A percentile compares a stretch with the other conserved stretches of the same genome.
These are phyloP conservation scores for Hoplodrina blanda DNA, from an alignment of 2,888 invertebrate genomes.

Conservation along the genomic window DNA sequence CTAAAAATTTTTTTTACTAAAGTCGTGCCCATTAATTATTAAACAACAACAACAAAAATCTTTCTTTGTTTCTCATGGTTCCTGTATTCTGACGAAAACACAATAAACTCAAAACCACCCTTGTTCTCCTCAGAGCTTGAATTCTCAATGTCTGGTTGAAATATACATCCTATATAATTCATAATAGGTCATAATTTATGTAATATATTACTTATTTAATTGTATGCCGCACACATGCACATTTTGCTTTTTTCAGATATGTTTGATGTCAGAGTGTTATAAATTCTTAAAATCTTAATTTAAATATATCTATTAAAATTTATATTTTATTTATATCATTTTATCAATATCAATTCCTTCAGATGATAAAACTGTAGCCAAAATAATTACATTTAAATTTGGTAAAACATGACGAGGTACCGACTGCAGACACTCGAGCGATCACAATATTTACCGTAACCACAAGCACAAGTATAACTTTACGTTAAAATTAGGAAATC, in stretches of 20 bases:
- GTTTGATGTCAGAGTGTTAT: slow-evolving; percentile 54
- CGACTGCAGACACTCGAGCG: slow-evolving; percentile 30
- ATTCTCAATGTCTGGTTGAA: background rate
- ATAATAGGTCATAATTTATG: slow-evolving; percentile 18
- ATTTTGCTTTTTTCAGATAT: slow-evolving; percentile 59
- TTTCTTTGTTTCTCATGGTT: background rate
- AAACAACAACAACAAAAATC: background rate
- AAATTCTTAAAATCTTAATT: slow-evolving; percentile 51
- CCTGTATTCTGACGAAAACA: background rate
- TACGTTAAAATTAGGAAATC: slow-evolving; percentile 12
- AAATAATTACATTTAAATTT: slow-evolving; percentile 44
- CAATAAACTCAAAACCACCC: background rate
- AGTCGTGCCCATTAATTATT: background rate
- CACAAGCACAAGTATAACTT: background rate
- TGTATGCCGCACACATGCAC: slow-evolving; percentile 33
- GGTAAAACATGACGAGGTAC: slow-evolving; percentile 39
- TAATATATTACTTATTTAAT: slow-evolving; percentile 27
- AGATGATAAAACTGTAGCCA: slow-evolving; percentile 72
- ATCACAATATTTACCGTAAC: slow-evolving; percentile 48
- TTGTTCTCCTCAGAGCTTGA: background rate
- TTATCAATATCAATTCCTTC: slow-evolving; percentile 84
- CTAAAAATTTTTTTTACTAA: background rate
- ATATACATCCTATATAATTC: slow-evolving; percentile 26
- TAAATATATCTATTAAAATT: slow-evolving; percentile 61
- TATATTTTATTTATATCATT: slow-evolving; percentile 47